phyloP scores from a whole-genome alignment of 2,888 invertebrate species.

The Penaeus monodon region DNA sequence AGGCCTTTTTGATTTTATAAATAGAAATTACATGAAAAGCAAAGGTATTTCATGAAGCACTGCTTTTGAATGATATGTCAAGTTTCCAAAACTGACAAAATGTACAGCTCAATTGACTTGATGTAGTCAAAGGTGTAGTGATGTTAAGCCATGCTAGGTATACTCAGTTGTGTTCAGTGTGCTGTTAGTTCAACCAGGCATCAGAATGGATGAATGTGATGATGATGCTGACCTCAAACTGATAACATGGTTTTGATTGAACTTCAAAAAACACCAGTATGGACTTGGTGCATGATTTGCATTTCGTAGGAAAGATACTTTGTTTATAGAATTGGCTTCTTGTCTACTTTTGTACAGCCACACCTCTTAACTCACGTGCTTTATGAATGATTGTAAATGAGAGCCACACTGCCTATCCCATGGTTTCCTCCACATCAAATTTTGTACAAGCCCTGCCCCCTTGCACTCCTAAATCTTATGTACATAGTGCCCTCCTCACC shows the following conservation, averaged over 20 bases:
- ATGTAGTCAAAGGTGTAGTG: constrained; percentile 37
- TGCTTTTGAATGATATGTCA: background rate
- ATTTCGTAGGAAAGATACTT: constrained; percentile 43
- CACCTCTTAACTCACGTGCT: constrained; percentile 56
- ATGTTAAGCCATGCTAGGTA: constrained; percentile 25
- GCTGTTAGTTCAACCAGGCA: constrained; percentile 14
- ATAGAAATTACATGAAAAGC: background rate
- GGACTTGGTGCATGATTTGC: constrained; percentile 33
- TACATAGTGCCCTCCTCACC: constrained; percentile 39
- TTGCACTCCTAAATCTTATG: constrained; percentile 34
- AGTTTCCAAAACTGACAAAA: constrained; percentile 11
- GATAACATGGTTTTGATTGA: constrained; percentile 4
- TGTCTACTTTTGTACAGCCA: constrained; percentile 56
- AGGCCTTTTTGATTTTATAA: constrained; percentile 18
- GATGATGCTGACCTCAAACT: constrained; percentile 14
- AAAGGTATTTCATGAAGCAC: background rate
- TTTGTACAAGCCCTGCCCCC: constrained; percentile 54
- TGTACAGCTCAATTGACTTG: constrained; percentile 41
- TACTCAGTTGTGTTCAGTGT: constrained; percentile 41
- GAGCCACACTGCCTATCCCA: constrained; percentile 61
- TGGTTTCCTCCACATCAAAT: constrained; percentile 54
- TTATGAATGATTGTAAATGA: constrained; percentile 55
- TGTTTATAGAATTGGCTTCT: constrained; percentile 51
- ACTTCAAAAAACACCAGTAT: constrained; percentile 23
- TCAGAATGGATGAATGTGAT: constrained; percentile 9